A percentile compares a stretch with the other conserved stretches of the same genome.
Evolutionary conservation across 2,888 invertebrate species (phyloP).

Genomic region (Leucozona laternaria): DNA sequence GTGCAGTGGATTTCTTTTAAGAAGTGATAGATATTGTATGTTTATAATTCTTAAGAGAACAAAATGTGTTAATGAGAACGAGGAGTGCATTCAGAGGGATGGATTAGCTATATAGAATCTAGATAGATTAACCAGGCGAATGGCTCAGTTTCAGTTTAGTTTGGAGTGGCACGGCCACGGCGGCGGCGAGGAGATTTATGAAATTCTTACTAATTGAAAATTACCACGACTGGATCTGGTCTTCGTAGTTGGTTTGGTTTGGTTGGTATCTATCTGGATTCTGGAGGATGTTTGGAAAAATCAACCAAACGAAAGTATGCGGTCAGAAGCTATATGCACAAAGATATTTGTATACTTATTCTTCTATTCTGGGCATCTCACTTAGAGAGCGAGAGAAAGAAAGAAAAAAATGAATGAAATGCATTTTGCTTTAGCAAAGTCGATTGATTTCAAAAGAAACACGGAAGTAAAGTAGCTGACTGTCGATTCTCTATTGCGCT

Average conservation of each 20-base stretch:
- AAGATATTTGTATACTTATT: constrained; percentile 4
- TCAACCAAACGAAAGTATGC: constrained; percentile 55
- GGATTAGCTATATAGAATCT: background rate
- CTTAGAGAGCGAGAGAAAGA: background rate
- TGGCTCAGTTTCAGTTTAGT: background rate
- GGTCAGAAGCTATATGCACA: constrained; percentile 36
- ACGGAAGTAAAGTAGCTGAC: constrained; percentile 33
- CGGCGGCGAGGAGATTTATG: constrained; percentile 46
- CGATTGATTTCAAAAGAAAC: constrained; percentile 40
- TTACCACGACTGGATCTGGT: constrained; percentile 49
- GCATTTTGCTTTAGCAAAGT: constrained; percentile 14
- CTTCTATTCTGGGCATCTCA: background rate
- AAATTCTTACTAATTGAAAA: constrained; percentile 73
- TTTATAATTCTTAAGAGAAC: constrained; percentile 23
- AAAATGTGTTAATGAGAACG: constrained; percentile 51
- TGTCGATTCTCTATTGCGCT: background rate
- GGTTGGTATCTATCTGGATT: background rate
- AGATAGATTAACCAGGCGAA: constrained; percentile 8
- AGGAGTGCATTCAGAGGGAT: constrained; percentile 16
- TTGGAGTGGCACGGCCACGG: too few species aligned
- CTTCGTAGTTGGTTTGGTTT: background rate
- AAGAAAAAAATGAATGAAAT: constrained; percentile 56
- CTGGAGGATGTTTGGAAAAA: constrained; percentile 53
- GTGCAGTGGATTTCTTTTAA: constrained; percentile 1
- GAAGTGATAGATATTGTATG: constrained; percentile 29